phyloP scores from a whole-genome alignment of 2,113 vertebrate species.

The Pithys albifrons region DNA sequence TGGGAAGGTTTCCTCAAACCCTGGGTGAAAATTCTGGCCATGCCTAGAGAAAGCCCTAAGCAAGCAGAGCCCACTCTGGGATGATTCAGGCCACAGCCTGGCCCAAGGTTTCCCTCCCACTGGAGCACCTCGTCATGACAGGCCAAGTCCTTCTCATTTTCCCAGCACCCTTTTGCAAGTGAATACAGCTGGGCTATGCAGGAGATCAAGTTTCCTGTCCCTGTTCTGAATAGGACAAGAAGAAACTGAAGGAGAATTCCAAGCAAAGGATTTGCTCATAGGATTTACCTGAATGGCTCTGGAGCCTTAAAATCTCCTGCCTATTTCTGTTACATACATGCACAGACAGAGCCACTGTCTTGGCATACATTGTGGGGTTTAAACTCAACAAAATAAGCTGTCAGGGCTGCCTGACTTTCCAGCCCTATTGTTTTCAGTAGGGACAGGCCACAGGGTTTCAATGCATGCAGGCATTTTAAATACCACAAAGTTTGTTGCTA shows the following conservation, averaged over 20 bases:
- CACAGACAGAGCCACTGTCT: background rate
- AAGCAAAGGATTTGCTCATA: background rate
- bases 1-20: background rate
- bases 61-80: background rate
- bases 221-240: background rate
- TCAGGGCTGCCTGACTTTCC: background rate
- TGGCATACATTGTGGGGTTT: background rate
- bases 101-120: background rate
- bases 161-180: background rate
- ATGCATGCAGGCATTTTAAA: background rate
- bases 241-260: background rate
- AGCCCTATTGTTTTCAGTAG: background rate
- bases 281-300: background rate
- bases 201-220: background rate
- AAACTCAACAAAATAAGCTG: background rate
- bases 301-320: background rate
- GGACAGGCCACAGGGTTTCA: background rate
- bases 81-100: background rate
- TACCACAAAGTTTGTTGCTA: background rate
- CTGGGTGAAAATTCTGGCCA: background rate
- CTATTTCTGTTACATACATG: background rate
- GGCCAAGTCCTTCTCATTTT: background rate
- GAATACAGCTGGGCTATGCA: background rate
- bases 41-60: background rate
- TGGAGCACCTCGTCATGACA: background rate